Evolutionary conservation across 2,113 vertebrate genomes (phyloP).

Genomic region (Oreochromis tanganicae): DNA sequence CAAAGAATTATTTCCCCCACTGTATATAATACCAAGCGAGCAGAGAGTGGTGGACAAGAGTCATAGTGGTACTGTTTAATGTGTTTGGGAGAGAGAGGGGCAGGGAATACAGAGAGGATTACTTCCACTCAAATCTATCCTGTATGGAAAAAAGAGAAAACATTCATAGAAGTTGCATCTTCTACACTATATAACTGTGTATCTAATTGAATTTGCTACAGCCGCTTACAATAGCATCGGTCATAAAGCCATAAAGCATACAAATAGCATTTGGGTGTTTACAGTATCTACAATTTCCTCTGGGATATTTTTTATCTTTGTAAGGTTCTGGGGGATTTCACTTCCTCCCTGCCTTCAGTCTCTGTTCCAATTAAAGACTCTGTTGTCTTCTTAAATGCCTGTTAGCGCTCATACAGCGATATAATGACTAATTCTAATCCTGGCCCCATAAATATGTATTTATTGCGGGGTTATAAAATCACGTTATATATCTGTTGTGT

Average conservation of each 20-base stretch:
- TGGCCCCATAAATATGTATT: constrained; percentile 16
- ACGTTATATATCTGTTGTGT: neutral
- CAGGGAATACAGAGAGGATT: neutral
- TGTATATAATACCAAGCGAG: neutral
- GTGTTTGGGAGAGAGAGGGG: neutral
- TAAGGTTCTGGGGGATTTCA: constrained; percentile 15
- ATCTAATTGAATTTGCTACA: constrained; percentile 15
- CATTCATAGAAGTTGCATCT: constrained; percentile 3
- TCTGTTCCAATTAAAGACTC: constrained; percentile 40
- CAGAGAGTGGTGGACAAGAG: neutral
- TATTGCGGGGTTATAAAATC: neutral
- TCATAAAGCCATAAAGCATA: constrained; percentile 10
- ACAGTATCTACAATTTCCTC: constrained; percentile 4
- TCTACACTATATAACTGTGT: neutral
- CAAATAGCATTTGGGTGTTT: constrained; percentile 25
- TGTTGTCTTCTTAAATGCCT: constrained; percentile 15
- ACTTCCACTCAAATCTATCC: neutral
- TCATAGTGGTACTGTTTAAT: constrained; percentile 6
- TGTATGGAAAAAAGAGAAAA: neutral
- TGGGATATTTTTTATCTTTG: constrained; percentile 4
- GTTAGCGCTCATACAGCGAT: neutral
- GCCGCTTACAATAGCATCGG: neutral
- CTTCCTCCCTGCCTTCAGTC: constrained; percentile 5
- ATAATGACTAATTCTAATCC: constrained; percentile 29
- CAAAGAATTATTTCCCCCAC: neutral